Conservation (phyloP, 2,113 vertebrate genomes). For the Eptesicus fuscus region DNA sequence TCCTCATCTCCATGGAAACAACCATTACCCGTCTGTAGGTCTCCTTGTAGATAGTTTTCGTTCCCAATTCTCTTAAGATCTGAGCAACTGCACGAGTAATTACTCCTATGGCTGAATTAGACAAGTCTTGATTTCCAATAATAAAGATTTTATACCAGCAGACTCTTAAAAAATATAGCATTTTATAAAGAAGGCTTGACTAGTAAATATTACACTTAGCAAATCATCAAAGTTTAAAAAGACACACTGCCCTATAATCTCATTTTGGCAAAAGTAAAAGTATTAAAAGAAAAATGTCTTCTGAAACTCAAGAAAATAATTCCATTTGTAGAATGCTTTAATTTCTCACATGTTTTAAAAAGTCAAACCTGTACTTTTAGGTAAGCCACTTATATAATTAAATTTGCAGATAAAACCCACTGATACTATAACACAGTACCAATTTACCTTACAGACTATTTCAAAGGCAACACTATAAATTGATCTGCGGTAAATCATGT, state of each 20-base stretch:
- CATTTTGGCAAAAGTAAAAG: background rate
- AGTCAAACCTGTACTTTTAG: background rate
- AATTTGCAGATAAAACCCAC: background rate
- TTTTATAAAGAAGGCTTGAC: constrained; percentile 1
- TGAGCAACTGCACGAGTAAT: background rate
- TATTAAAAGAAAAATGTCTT: background rate
- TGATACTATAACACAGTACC: background rate
- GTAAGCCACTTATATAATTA: background rate
- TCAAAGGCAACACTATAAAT: background rate
- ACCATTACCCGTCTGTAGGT: background rate
- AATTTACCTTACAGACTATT: background rate
- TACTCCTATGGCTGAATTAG: background rate
- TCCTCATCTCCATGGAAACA: background rate
- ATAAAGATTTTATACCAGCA: background rate
- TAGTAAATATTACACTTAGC: background rate
- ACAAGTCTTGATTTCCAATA: background rate
- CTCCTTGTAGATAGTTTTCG: background rate
- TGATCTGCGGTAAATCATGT: background rate
- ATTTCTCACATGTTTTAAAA: background rate
- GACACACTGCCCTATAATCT: background rate
- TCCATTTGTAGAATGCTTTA: background rate
- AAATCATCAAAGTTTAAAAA: background rate
- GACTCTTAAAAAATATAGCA: background rate
- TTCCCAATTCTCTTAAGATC: background rate
- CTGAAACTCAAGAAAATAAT: background rate